phyloP scores from a whole-genome alignment of 2,797 vertebrate species.

The Tarsius wallacei region DNA sequence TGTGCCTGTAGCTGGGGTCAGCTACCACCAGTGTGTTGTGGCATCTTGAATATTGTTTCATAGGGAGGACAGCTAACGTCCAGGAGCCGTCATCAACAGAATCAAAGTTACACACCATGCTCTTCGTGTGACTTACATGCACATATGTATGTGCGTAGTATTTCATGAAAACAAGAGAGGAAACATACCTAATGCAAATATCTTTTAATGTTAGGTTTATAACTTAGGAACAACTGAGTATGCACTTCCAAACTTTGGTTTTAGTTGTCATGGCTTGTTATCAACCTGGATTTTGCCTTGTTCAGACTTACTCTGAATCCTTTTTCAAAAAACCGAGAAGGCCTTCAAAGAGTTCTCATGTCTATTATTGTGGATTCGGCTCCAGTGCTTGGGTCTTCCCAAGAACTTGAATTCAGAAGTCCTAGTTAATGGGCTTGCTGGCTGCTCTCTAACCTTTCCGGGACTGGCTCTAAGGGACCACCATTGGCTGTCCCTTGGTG shows the following conservation, averaged over 20 bases:
- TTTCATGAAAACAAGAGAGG: background rate
- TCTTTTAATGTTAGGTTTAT: background rate
- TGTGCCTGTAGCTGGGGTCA: too few species aligned
- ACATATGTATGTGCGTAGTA: too few species aligned
- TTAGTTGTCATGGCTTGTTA: too few species aligned
- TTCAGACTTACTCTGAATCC: background rate
- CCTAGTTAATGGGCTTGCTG: background rate
- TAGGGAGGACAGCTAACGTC: background rate
- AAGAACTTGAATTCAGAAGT: too few species aligned
- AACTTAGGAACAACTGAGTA: background rate
- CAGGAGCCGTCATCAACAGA: background rate
- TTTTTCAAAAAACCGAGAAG: background rate
- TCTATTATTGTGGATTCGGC: background rate
- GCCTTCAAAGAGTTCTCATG: accelerated
- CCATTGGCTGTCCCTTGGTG: accelerated
- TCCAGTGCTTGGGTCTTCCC: accelerated
- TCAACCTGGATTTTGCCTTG: background rate
- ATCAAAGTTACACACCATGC: accelerated
- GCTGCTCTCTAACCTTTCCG: background rate
- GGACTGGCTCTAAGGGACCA: too few species aligned
- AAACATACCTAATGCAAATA: too few species aligned
- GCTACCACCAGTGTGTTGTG: background rate
- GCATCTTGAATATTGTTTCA: background rate
- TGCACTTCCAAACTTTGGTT: background rate
- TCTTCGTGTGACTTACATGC: accelerated